phyloP scores from a whole-genome alignment of 2,797 vertebrate genomes.

The Catharus ustulatus region DNA sequence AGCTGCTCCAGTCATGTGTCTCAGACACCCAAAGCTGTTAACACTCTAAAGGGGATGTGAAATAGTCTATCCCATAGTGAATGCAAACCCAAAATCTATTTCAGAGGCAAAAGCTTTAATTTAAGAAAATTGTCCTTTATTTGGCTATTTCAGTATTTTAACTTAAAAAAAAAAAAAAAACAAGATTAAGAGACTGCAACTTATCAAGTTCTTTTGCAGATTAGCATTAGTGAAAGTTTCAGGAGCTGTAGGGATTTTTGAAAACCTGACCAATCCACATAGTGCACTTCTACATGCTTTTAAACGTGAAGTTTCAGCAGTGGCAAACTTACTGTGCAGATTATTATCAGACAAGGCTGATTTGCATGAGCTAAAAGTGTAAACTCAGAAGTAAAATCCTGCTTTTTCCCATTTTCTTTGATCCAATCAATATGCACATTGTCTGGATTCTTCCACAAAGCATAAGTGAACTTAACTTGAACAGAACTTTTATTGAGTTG shows the following conservation, averaged over 20 bases:
- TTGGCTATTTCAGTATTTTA: background rate
- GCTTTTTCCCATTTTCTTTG: background rate
- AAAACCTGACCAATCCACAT: background rate
- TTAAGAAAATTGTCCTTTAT: background rate
- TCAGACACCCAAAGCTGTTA: background rate
- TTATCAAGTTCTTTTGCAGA: background rate
- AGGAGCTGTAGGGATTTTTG: background rate
- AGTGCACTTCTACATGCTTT: background rate
- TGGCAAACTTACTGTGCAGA: background rate
- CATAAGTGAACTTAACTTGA: background rate
- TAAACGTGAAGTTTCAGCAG: background rate
- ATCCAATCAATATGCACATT: background rate
- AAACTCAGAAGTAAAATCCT: constrained; percentile 4
- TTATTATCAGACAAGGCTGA: background rate
- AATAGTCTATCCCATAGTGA: background rate
- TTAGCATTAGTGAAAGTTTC: background rate
- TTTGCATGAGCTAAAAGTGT: background rate
- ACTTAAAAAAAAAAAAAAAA: background rate
- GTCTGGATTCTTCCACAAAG: background rate
- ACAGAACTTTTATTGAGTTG: background rate
- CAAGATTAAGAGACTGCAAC: background rate
- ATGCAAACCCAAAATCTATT: background rate
- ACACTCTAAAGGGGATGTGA: background rate
- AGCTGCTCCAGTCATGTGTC: background rate
- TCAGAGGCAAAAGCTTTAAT: background rate